Evolutionary conservation across 1,140 invertebrate species (phyloP).

Genomic region (Microplitis mediator): DNA sequence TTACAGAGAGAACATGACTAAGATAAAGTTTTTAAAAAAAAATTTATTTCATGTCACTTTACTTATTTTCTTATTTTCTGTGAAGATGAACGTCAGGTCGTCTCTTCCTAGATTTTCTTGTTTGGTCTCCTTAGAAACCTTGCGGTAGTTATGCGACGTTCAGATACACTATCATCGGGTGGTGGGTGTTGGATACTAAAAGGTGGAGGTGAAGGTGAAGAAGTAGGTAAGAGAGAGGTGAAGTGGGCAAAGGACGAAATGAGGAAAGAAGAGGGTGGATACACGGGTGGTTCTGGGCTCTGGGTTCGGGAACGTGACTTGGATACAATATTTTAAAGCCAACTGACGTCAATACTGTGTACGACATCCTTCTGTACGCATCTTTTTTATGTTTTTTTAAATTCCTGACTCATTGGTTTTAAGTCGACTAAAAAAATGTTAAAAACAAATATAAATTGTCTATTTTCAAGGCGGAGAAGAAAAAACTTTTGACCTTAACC

Average conservation of each 20-base stretch:
- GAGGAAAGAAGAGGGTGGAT: conserved; percentile 35
- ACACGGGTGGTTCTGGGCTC: conserved; percentile 45
- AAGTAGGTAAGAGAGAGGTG: not conserved
- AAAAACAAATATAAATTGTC: too few species aligned
- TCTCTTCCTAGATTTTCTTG: conserved; percentile 25
- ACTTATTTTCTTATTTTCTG: conserved; percentile 13
- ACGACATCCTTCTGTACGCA: conserved; percentile 35
- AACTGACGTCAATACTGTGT: conserved; percentile 51
- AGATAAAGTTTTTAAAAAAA: conserved; percentile 11
- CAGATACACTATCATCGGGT: not conserved
- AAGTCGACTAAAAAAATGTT: too few species aligned
- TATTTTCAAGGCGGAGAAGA: not conserved
- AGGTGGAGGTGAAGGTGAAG: conserved; percentile 17
- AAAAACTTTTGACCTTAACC: too few species aligned
- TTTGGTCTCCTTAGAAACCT: conserved; percentile 49
- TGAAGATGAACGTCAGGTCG: not conserved
- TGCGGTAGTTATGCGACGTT: conserved; percentile 53
- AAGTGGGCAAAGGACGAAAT: conserved; percentile 4
- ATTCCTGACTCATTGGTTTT: not conserved
- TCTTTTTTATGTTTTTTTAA: conserved; percentile 22
- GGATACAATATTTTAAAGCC: conserved; percentile 54
- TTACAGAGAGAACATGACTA: too few species aligned
- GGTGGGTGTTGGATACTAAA: not conserved
- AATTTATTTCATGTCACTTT: too few species aligned
- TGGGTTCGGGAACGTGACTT: conserved; percentile 50